Evolutionary conservation across 1,140 invertebrate genomes (phyloP).

Genomic region (Drosophila ananassae): DNA sequence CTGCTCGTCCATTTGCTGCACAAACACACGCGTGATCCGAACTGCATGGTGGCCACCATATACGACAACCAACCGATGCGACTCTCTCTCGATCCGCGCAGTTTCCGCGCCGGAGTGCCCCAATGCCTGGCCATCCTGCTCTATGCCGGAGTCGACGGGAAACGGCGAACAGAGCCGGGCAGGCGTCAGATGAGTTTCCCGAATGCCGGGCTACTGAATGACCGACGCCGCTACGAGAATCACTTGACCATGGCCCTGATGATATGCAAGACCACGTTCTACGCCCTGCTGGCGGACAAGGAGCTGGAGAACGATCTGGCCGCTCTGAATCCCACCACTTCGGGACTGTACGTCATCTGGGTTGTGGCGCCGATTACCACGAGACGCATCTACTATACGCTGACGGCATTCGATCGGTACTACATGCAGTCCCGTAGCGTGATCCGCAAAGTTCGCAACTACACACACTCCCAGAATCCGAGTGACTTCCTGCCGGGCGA

Average conservation of each 20-base stretch:
- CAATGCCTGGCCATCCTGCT: slow-evolving; percentile 32
- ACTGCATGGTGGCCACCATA: neutral
- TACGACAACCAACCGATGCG: slow-evolving; percentile 19
- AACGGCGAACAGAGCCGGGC: slow-evolving; percentile 11
- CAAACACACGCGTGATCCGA: slow-evolving; percentile 1
- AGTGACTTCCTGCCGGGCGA: slow-evolving; percentile 33
- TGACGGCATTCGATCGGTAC: slow-evolving; percentile 43
- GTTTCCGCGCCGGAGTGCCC: neutral
- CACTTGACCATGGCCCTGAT: slow-evolving; percentile 45
- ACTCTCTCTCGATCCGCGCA: slow-evolving; percentile 19
- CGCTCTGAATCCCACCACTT: slow-evolving; percentile 1
- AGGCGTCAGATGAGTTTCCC: slow-evolving; percentile 6
- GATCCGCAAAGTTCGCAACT: slow-evolving; percentile 32
- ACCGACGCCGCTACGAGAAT: slow-evolving; percentile 2
- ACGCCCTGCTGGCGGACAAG: slow-evolving; percentile 37
- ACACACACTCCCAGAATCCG: slow-evolving; percentile 24
- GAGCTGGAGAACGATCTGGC: slow-evolving; percentile 21
- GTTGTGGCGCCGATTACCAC: slow-evolving; percentile 27
- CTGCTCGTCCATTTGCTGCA: slow-evolving; percentile 42
- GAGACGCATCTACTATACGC: slow-evolving; percentile 28
- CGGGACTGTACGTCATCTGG: slow-evolving; percentile 46
- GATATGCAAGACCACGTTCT: slow-evolving; percentile 40
- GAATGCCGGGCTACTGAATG: slow-evolving; percentile 21
- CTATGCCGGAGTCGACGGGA: slow-evolving; percentile 31
- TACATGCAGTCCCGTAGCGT: slow-evolving; percentile 42